These are phyloP conservation scores for Gila robusta DNA, from an alignment of 2,797 vertebrate genomes.

Conservation along the genomic window DNA sequence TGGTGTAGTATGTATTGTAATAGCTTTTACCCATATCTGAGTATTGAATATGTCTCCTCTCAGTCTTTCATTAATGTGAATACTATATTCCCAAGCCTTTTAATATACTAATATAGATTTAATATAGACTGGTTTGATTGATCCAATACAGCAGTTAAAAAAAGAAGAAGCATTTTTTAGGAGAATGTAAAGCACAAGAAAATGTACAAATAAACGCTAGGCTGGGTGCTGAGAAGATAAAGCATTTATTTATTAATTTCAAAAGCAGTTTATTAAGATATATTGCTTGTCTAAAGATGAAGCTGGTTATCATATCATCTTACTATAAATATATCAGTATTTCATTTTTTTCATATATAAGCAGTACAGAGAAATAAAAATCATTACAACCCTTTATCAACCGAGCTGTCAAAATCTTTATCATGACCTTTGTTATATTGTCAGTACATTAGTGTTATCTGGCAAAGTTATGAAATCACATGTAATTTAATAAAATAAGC, in stretches of 20 bases:
- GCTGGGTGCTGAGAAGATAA: conserved; percentile 9
- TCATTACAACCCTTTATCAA: neutral
- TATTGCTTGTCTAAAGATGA: neutral
- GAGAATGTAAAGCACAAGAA: neutral
- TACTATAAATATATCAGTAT: neutral
- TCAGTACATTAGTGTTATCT: neutral
- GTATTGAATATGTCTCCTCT: no score
- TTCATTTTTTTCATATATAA: neutral
- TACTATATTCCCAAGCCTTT: no score
- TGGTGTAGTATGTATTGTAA: no score
- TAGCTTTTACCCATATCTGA: no score
- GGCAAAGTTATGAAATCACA: neutral
- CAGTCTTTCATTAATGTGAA: no score
- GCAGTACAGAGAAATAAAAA: conserved; percentile 6
- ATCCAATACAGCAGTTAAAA: neutral
- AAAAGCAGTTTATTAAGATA: conserved; percentile 1
- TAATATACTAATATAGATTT: neutral
- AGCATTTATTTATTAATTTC: conserved; percentile 10
- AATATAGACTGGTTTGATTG: neutral
- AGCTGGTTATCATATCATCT: neutral
- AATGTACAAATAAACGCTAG: neutral
- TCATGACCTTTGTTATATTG: neutral
- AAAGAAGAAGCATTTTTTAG: neutral
- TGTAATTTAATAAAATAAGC: conserved; percentile 24
- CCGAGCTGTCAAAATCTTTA: neutral